Evolutionary conservation across 1,140 invertebrate species (phyloP).

Genomic region (Leptonema lineaticorne): DNA sequence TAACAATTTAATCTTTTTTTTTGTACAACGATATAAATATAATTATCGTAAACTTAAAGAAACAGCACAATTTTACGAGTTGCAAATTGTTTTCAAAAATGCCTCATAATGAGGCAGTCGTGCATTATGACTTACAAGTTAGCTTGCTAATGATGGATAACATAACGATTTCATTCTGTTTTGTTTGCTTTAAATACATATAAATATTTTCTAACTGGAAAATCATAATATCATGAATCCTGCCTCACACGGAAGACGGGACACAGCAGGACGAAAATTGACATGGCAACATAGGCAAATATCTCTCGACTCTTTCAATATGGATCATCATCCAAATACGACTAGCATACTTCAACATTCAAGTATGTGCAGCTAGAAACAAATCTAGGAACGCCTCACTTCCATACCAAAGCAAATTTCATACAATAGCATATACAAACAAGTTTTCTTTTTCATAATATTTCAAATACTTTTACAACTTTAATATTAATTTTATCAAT

Average conservation of each 20-base stretch:
- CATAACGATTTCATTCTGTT: not conserved
- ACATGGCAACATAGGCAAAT: conserved; percentile 40
- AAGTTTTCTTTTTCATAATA: no score
- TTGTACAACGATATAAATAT: conserved; percentile 41
- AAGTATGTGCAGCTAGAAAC: no score
- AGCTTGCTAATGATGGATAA: conserved; percentile 5
- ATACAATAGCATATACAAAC: no score
- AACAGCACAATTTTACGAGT: conserved; percentile 28
- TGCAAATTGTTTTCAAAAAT: conserved; percentile 35
- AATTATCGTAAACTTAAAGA: conserved; percentile 34
- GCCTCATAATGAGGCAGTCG: conserved; percentile 34
- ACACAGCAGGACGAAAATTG: conserved; percentile 36
- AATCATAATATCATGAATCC: conserved; percentile 25
- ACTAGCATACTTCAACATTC: conserved; percentile 29
- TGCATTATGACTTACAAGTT: conserved; percentile 37
- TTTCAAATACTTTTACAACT: no score
- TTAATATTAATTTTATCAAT: no score
- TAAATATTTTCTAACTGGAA: conserved; percentile 25
- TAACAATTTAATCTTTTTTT: conserved; percentile 42
- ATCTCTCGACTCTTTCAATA: conserved; percentile 15
- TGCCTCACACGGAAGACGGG: conserved; percentile 33
- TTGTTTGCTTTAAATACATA: not conserved
- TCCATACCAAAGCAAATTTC: no score
- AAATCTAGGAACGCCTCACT: no score
- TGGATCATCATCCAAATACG: conserved; percentile 21